Conservation (phyloP, 1,140 invertebrate species). For the Chlorops oryzae region DNA sequence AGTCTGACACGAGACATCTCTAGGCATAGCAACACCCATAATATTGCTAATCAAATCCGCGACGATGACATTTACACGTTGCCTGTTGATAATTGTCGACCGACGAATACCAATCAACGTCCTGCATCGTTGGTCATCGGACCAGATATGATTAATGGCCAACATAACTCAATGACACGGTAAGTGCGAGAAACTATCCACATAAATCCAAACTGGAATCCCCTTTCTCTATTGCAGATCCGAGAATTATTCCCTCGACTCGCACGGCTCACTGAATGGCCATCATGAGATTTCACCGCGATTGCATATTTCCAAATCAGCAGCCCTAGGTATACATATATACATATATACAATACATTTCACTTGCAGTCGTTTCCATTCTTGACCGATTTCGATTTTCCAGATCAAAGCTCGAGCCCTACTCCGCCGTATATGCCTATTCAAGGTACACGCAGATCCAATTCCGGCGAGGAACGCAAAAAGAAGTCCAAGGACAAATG, state of each 20-base stretch:
- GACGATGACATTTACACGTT: constrained; percentile 43
- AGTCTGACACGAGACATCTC: constrained; percentile 33
- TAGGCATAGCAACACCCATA: constrained; percentile 15
- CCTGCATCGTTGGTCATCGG: constrained; percentile 34
- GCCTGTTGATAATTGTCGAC: constrained; percentile 40
- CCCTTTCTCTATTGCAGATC: constrained; percentile 17
- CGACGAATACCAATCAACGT: constrained; percentile 17
- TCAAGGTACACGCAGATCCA: constrained; percentile 63
- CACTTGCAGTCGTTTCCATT: constrained; percentile 13
- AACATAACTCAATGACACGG: constrained; percentile 41
- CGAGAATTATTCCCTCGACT: constrained; percentile 23
- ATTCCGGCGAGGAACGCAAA: constrained; percentile 51
- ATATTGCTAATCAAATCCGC: constrained; percentile 4
- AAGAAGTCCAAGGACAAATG: constrained; percentile 51
- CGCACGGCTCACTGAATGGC: constrained; percentile 11
- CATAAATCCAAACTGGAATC: not conserved
- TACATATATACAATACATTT: constrained; percentile 15
- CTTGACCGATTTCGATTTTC: constrained; percentile 3
- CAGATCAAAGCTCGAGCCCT: constrained; percentile 52
- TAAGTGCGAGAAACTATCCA: constrained; percentile 1
- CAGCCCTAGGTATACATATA: constrained; percentile 46
- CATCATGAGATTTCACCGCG: constrained; percentile 29
- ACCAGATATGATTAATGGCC: not conserved
- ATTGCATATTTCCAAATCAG: constrained; percentile 41
- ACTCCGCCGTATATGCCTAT: constrained; percentile 72